Evolutionary conservation across 2,113 vertebrate genomes (phyloP), one percentile per base, ranked within the genome.

Genomic region (Diphyllodes magnificus): DNA sequence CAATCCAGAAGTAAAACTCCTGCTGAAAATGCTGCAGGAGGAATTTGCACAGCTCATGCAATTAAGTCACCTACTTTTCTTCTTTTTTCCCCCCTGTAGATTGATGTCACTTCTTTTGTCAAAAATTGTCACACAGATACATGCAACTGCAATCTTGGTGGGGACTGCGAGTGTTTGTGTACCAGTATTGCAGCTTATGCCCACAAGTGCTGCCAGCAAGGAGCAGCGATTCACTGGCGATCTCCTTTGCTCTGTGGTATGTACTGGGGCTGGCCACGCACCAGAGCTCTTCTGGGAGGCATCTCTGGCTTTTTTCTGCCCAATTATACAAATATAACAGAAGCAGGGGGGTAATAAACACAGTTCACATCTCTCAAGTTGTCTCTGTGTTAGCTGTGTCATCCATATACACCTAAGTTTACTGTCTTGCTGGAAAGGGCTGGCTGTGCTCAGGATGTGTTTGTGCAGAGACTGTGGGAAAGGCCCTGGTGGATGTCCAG

Each of bases 81-180:
- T n/a, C 6, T 37, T n/a, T 15, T 2, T 11, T 50, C 15, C 15
- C 28, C 10, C 31, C 39, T 56, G 76, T 91, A 99, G 99, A 99
- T 99, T 81, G 99, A 99, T 90, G 99, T 99, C 95, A 99, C 99
- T 95, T 99, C 99, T 98, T 99, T 99, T 97, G 99, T 99, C 93
- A 99, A 99, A 97, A 99, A 99, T 82, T 99, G 99, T 88, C 98
- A 99, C 83, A 99, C 99, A 75, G 99, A 99, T 87, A 99, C 99
- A 0, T 99, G 99, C 92, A 99, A 99, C 94, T 99, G 99, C 96
- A 99, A 99, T 84, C 99, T 99, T 13, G 99, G 99, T 15, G 99
- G 99, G 13, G 99, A 99, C 57, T 99, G 99, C 5, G 99, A 99
- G 95, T 99, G 99, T 84, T 96, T 99, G n/a, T 99, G 99, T 50